Percentiles rank a stretch among this genome's conserved stretches.
phyloP scores from a whole-genome alignment of 2,797 vertebrate species.

The Enteromius fasciolatus region DNA sequence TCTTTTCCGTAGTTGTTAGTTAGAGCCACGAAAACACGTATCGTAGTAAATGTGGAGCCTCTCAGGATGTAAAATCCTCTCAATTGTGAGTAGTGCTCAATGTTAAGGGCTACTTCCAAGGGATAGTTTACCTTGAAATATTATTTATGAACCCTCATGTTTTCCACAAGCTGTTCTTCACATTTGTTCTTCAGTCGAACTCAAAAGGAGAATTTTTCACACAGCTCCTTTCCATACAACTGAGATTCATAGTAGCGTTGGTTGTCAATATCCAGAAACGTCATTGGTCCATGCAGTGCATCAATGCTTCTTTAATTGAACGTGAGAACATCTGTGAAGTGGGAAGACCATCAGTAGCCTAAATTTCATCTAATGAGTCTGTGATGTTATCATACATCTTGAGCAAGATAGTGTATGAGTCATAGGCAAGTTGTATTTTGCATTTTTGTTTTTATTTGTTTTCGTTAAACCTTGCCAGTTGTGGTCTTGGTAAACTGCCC shows the following conservation, averaged over 20 bases:
- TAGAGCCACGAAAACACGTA: not conserved
- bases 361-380: not conserved
- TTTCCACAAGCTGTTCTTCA: not conserved
- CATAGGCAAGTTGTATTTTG: not conserved
- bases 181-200: not conserved
- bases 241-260: not conserved
- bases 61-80: slow-evolving; percentile 2
- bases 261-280: not conserved
- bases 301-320: not conserved
- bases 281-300: not conserved
- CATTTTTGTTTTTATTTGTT: not conserved
- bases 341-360: not conserved
- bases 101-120: slow-evolving; percentile 28
- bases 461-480: not conserved
- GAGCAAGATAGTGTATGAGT: not conserved
- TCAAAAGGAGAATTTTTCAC: not conserved
- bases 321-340: not conserved
- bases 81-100: slow-evolving; percentile 17
- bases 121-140: not conserved
- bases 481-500: not conserved
- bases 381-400: not conserved
- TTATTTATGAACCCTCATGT: not conserved
- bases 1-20: not conserved
- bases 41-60: not conserved
- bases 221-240: not conserved